Evolutionary conservation across 2,797 vertebrate genomes (phyloP), one percentile per base, ranked within the genome.

Genomic region (Hippopotamyrus pictus): DNA sequence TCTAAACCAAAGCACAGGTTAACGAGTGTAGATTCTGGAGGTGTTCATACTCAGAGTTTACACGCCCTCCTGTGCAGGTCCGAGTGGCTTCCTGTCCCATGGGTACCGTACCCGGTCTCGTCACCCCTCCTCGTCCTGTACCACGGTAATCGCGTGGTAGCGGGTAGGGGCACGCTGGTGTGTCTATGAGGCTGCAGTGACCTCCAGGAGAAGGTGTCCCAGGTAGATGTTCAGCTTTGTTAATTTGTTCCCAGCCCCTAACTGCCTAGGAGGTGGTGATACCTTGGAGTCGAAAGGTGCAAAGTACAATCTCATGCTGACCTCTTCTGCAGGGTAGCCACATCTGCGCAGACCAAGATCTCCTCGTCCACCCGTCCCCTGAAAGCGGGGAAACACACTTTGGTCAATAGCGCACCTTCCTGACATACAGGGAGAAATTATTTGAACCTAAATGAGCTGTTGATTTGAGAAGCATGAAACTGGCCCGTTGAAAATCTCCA

Each of bases 221-320:
- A 97, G 96, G 96, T 97, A 95, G 95, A 97, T 96, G 96, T 96
- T 96, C 94, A 95, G 93, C 93, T 93, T 92, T 94, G 95, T 94
- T 94, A 94, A 90, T 92, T 1, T 89, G 0, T 94, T 91, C 89
- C 92, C 91, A 87, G 90, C 59, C 91, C 17, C 90, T 93, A 93
- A 91, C 92, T 93, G 94, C 90, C 88, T 93, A 92, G 93, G 93
- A 92, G 54, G 89, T 89, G 3, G 89, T 89, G 94, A 54, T 94
- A 93, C 92, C 94, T 94, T 92, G 93, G 86, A 41, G 90, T 90
- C 91, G 90, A 65, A 90, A 93, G 91, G 95, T 93, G 95, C 95
- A 96, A 95, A 94, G 95, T 96, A 93, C 94, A 97, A 94, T 93
- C 93, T 92, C 94, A 29, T 11, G 11, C 14, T 25, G 9, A n/a